Evolutionary conservation across 2,797 vertebrate genomes (phyloP), one percentile per base, ranked within the genome.

Genomic region (Pipistrellus pipistrellus): DNA sequence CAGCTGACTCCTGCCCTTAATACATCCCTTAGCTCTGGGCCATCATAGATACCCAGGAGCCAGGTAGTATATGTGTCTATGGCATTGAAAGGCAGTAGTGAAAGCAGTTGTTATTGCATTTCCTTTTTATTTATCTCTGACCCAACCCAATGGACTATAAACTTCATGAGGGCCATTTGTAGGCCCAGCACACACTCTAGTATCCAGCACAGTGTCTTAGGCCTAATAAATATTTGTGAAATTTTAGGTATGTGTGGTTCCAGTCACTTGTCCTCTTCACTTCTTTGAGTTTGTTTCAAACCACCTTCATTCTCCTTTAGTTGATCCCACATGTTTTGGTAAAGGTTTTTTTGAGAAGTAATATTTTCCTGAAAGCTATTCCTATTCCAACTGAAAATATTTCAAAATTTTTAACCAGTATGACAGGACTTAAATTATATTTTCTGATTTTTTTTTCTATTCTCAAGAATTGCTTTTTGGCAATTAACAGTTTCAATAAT

Each of bases 41-140:
- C 51, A 53, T 87, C 27, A 66, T 8, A 30, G 69, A 68, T 12
- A 73, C 32, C 66, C 25, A 77, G 27, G 44, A 69, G 21, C 20
- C 30, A 53, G 51, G 20, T 20, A 66, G 17, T 88, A 17, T 80
- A 6, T 72, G 30, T 92, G 62, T 46, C 21, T 72, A 48, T 48
- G 44, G 46, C 51, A 66, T 15, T 82, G 69, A 90, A 59, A 95
- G 41, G n/a, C 30, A n/a, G 41, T 81, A 48, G 41, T 88, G 57
- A 94, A 92, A 44, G 77, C 5, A 8, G n/a, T 48, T 48, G 20
- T 88, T 44, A 11, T 25, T 90, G 92, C 48, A 59, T 88, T 92
- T 95, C 41, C 35, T 78, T 78, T 91, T 84, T 44, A 48, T 87
- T 72, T 85, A 51, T 94, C 46, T 95, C 71, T 94, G 20, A 66